Evolutionary conservation across 2,888 invertebrate genomes (phyloP).

Genomic region (Ferrisia virgata): DNA sequence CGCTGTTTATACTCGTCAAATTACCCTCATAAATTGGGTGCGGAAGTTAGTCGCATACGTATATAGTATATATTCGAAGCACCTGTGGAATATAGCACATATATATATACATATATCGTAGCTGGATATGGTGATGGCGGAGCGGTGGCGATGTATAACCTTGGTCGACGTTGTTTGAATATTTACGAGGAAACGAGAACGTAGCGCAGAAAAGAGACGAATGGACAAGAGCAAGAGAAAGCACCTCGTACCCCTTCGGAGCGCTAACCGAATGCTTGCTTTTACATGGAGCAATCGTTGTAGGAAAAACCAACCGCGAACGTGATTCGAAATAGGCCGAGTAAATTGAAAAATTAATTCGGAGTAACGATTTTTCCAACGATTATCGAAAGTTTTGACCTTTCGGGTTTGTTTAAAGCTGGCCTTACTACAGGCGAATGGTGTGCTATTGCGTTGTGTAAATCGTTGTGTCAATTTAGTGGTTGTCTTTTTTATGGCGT

Average conservation of each 20-base stretch:
- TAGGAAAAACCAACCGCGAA: not conserved
- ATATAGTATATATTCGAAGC: not conserved
- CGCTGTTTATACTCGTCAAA: conserved; percentile 8
- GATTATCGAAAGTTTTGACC: not conserved
- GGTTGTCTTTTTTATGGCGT: not conserved
- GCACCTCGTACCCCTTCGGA: not conserved
- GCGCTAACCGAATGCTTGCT: too few relatives aligned
- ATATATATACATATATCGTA: too few relatives aligned
- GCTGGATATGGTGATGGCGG: too few relatives aligned
- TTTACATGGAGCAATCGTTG: too few relatives aligned
- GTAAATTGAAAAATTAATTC: not conserved
- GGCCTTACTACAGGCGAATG: too few relatives aligned
- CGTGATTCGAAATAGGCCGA: not conserved
- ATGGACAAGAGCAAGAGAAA: not conserved
- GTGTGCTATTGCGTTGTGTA: too few relatives aligned
- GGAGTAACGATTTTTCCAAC: not conserved
- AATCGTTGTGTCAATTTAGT: not conserved
- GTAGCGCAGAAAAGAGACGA: not conserved
- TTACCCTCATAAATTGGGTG: not conserved
- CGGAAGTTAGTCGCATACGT: conserved; percentile 4
- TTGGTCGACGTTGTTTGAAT: conserved; percentile 14
- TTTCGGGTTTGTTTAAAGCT: too few relatives aligned
- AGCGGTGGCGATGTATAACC: not conserved
- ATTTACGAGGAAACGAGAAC: not conserved
- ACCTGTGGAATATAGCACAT: not conserved